These are phyloP conservation scores for Caligus rogercresseyi DNA, from an alignment of 1,140 invertebrate species.

Conservation along the genomic window DNA sequence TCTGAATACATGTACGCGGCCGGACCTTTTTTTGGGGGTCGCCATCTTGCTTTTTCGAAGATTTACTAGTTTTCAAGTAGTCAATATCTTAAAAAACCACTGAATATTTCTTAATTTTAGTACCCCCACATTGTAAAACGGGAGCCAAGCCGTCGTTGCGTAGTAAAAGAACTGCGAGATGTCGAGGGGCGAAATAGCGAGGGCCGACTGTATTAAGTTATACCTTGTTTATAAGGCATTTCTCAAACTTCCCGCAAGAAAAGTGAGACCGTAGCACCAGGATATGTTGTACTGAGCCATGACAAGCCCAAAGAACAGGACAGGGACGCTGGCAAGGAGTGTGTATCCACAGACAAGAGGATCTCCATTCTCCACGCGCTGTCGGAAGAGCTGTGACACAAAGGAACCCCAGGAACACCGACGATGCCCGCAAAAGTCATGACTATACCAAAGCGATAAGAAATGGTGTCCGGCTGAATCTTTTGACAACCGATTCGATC, in stretches of 20 bases:
- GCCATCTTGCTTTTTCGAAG: too few relatives aligned
- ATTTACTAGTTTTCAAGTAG: too few relatives aligned
- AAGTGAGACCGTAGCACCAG: conserved; percentile 54
- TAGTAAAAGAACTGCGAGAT: too few relatives aligned
- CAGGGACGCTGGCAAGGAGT: conserved; percentile 60
- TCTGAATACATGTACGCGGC: too few relatives aligned
- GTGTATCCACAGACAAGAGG: conserved; percentile 79
- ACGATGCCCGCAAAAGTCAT: conserved; percentile 77
- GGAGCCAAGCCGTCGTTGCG: too few relatives aligned
- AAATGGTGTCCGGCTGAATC: conserved; percentile 44
- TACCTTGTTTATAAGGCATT: not conserved
- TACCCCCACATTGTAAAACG: too few relatives aligned
- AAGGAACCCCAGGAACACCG: conserved; percentile 74
- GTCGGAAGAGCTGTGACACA: conserved; percentile 50
- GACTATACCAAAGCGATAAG: conserved; percentile 77
- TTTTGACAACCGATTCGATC: conserved; percentile 8
- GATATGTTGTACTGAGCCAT: conserved; percentile 40
- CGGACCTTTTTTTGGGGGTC: too few relatives aligned
- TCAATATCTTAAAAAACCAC: too few relatives aligned
- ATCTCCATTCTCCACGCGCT: conserved; percentile 40
- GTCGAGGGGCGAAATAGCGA: too few relatives aligned
- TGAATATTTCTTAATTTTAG: too few relatives aligned
- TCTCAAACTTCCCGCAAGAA: conserved; percentile 40
- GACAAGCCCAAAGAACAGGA: conserved; percentile 55
- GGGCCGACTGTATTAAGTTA: too few relatives aligned